Evolutionary conservation across 1,140 invertebrate species (phyloP).

Genomic region (Lasioglossum baleicum): DNA sequence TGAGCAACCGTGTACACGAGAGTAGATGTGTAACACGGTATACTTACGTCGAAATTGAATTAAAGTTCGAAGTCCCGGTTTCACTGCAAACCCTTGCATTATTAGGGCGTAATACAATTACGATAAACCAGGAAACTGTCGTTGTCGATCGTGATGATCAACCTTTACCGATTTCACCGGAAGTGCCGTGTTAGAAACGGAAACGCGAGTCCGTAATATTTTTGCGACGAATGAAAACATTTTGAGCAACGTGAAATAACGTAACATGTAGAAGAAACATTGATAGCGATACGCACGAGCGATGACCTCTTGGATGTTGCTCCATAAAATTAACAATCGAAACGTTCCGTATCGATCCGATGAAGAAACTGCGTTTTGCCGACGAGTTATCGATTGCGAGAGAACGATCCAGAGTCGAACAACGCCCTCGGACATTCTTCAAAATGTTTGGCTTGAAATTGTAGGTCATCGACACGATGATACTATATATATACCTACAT

Average conservation of each 20-base stretch:
- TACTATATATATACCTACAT: neutral
- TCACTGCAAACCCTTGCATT: neutral
- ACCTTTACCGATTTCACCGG: neutral
- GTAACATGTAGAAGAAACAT: neutral
- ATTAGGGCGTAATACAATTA: neutral
- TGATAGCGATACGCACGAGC: neutral
- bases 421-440: neutral
- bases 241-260: neutral
- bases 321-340: neutral
- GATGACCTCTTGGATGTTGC: neutral
- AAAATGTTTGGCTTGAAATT: neutral
- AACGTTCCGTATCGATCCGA: neutral
- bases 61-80: slow-evolving; percentile 3
- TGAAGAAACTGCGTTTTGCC: neutral
- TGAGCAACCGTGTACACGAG: neutral
- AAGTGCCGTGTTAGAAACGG: neutral
- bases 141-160: neutral
- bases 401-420: slow-evolving; percentile 4
- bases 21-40: neutral
- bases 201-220: neutral
- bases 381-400: slow-evolving; percentile 5
- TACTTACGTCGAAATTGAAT: slow-evolving; percentile 9
- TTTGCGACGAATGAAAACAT: neutral
- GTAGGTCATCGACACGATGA: slow-evolving; percentile 8
- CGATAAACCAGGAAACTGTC: neutral